Evolutionary conservation across 2,113 vertebrate genomes (phyloP).

Genomic region (Notechis scutatus): DNA sequence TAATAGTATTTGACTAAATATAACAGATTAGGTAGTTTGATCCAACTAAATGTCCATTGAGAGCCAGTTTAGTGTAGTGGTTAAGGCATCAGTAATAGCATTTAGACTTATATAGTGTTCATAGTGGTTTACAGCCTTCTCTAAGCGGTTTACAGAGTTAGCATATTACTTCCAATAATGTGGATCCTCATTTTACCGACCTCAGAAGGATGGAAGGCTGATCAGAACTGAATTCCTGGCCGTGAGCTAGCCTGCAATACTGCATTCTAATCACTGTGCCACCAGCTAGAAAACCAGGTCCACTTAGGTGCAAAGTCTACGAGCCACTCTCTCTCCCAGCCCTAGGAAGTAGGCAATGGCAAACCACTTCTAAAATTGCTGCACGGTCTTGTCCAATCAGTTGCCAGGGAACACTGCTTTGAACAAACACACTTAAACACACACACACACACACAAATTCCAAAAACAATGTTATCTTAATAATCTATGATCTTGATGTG

Average conservation of each 20-base stretch:
- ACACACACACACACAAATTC: not conserved
- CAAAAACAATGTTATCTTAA: not conserved
- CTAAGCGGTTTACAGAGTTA: not conserved
- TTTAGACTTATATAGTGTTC: not conserved
- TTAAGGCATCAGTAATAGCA: not conserved
- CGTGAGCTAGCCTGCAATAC: not conserved
- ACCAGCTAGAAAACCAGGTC: not conserved
- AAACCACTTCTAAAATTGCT: not conserved
- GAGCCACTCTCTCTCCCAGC: not conserved
- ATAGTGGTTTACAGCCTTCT: not conserved
- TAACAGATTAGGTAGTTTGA: not conserved
- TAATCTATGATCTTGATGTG: not conserved
- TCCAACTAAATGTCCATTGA: not conserved
- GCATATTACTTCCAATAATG: not conserved
- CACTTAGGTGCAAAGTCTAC: not conserved
- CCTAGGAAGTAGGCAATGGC: not conserved
- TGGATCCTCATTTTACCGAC: not conserved
- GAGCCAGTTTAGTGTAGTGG: not conserved
- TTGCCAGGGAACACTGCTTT: not conserved
- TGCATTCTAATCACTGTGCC: not conserved
- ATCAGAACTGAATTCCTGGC: not conserved
- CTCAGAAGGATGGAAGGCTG: not conserved
- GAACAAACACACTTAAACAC: not conserved
- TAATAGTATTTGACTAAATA: not conserved
- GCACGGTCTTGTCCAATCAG: not conserved